Conservation (phyloP, 2,113 vertebrate species). For the Oncorhynchus gorbuscha region DNA sequence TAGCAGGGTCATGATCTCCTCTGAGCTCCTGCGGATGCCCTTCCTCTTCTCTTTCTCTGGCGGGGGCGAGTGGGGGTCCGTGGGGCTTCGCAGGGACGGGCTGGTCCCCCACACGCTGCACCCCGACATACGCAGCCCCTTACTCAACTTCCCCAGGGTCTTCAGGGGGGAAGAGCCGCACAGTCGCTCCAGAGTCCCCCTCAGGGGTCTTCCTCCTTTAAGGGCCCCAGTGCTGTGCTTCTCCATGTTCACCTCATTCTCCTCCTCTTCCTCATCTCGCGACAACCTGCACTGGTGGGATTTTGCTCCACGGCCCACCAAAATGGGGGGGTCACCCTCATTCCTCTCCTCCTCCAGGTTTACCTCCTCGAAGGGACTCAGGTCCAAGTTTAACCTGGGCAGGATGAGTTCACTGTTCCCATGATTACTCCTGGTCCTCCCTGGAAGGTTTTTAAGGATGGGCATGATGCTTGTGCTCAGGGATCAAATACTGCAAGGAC, state of each 20-base stretch:
- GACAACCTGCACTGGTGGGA: conserved; percentile 58
- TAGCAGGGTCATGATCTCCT: conserved; percentile 81
- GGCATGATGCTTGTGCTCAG: conserved; percentile 74
- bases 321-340: conserved; percentile 60
- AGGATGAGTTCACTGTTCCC: conserved; percentile 73
- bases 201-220: conserved; percentile 67
- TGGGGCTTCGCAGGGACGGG: conserved; percentile 57
- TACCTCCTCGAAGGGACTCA: conserved; percentile 82
- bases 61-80: conserved; percentile 67
- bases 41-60: conserved; percentile 67
- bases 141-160: conserved; percentile 77
- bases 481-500: conserved; percentile 14
- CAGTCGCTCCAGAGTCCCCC: conserved; percentile 83
- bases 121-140: conserved; percentile 73
- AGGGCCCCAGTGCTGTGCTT: conserved; percentile 62
- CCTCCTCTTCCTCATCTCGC: conserved; percentile 73
- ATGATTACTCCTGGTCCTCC: conserved; percentile 70
- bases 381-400: conserved; percentile 66
- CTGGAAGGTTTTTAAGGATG: conserved; percentile 78
- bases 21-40: conserved; percentile 73
- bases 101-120: conserved; percentile 68
- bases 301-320: conserved; percentile 56
- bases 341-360: conserved; percentile 65
- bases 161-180: conserved; percentile 82
- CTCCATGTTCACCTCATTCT: conserved; percentile 73